Evolutionary conservation across 2,888 invertebrate genomes (phyloP).

Genomic region (Cryptophagus acutangulus): DNA sequence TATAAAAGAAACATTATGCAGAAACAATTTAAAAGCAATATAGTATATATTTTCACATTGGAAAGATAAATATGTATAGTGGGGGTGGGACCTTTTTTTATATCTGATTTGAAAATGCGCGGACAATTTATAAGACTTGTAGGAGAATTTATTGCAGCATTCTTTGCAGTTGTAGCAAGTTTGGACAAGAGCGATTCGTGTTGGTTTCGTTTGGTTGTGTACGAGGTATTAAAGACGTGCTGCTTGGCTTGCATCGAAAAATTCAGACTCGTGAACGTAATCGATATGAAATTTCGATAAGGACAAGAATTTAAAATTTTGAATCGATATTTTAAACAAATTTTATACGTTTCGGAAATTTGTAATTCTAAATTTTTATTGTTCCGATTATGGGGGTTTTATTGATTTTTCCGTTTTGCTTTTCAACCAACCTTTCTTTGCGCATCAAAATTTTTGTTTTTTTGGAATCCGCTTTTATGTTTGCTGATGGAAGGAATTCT

Average conservation of each 20-base stretch:
- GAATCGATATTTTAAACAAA: slow-evolving; percentile 44
- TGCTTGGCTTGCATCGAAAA: too few species aligned
- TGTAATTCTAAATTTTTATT: slow-evolving; percentile 48
- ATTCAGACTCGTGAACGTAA: slow-evolving; percentile 31
- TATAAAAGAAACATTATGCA: too few species aligned
- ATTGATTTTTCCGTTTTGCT: too few species aligned
- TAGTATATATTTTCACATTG: slow-evolving; percentile 18
- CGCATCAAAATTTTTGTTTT: too few species aligned
- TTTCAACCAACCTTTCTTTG: too few species aligned
- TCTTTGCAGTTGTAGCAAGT: slow-evolving; percentile 33
- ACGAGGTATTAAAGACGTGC: too few species aligned
- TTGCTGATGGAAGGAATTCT: too few species aligned
- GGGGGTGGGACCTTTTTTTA: slow-evolving; percentile 31
- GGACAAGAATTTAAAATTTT: slow-evolving; percentile 43
- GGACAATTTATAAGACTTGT: slow-evolving; percentile 47
- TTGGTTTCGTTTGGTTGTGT: too few species aligned
- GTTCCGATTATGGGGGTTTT: slow-evolving; percentile 42
- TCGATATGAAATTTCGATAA: slow-evolving; percentile 44
- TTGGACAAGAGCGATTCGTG: too few species aligned
- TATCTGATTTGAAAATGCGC: slow-evolving; percentile 42
- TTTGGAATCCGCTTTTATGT: too few species aligned
- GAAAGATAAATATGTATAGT: slow-evolving; percentile 22
- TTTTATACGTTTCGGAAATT: slow-evolving; percentile 44
- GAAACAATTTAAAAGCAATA: slow-evolving; percentile 30
- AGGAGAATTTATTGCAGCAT: slow-evolving; percentile 44